Conservation (phyloP, 2,113 vertebrate species). For the Aspidoscelis tigris region DNA sequence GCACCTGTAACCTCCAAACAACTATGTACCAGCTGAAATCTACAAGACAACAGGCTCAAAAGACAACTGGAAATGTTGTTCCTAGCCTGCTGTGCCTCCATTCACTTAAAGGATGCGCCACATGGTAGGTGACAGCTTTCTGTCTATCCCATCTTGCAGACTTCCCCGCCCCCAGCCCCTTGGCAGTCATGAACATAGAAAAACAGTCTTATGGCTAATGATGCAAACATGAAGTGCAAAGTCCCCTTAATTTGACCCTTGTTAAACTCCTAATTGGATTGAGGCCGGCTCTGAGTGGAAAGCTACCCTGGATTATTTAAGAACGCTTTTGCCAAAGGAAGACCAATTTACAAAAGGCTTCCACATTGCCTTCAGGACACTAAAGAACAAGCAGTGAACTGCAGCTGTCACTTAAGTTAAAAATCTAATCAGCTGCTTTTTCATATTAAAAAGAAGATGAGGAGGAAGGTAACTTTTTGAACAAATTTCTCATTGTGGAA, state of each 20-base stretch:
- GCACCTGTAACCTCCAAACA: slow-evolving; percentile 81
- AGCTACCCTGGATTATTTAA: slow-evolving; percentile 82
- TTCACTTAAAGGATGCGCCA: slow-evolving; percentile 70
- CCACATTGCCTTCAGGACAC: slow-evolving; percentile 76
- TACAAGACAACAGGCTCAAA: slow-evolving; percentile 73
- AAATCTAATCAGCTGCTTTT: slow-evolving; percentile 80
- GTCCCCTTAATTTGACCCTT: slow-evolving; percentile 92
- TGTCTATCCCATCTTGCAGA: slow-evolving; percentile 66
- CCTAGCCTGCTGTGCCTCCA: slow-evolving; percentile 79
- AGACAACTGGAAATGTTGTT: slow-evolving; percentile 82
- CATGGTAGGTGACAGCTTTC: slow-evolving; percentile 76
- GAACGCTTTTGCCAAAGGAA: slow-evolving; percentile 79
- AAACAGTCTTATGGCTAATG: slow-evolving; percentile 78
- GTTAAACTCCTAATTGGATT: slow-evolving; percentile 96
- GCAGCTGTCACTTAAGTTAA: slow-evolving; percentile 84
- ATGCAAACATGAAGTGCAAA: slow-evolving; percentile 88
- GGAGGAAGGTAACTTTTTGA: slow-evolving; percentile 79
- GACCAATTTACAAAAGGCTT: slow-evolving; percentile 79
- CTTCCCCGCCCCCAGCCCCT: slow-evolving; percentile 68
- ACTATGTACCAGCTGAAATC: slow-evolving; percentile 75
- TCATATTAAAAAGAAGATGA: background rate
- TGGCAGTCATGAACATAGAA: slow-evolving; percentile 68
- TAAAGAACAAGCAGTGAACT: slow-evolving; percentile 77
- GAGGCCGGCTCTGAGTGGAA: slow-evolving; percentile 79
- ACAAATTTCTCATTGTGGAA: slow-evolving; percentile 81